Evolutionary conservation across 2,797 vertebrate species (phyloP), one percentile per base, ranked within the genome.

Genomic region (Amphiprion clarkii): DNA sequence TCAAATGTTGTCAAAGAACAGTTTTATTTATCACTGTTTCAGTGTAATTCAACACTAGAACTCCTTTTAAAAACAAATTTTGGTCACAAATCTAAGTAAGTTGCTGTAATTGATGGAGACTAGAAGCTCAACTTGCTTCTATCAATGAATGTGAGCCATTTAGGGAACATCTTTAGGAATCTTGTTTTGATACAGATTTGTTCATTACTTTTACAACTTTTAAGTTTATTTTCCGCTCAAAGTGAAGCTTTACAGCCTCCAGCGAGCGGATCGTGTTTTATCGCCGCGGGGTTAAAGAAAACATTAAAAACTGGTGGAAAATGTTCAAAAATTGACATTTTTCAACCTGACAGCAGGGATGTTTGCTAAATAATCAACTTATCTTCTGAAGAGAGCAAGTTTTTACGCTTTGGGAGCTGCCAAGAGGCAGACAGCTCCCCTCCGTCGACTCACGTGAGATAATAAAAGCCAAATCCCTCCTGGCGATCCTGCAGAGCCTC

Each of bases 401-500:
- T 69, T 67, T 57, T 49, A 44, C 14, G 17, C 62, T 54, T 52
- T n/a, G 17, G 40, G 12, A 61, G 48, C 44, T 16, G 73, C 67
- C 48, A 69, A 11, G 68, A 81, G 49, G 59, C 62, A 5, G 17
- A 42, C 71, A 36, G 66, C 57, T 65, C 76, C 71, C 71, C 59
- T 52, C 17, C 9, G 4, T 58, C 60, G 66, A 74, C 75, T 79
- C 79, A 76, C 27, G 58, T 83, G 76, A 83, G 74, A 83, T 81
- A 86, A 89, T 83, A 88, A 83, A 86, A 59, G 23, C 70, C 1
- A 74, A 75, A 86, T 81, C 77, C 27, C 48, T 9, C 59, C 55
- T 2, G 4, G 5, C 59, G 68, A 39, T 68, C 79, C 76, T 51
- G 62, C 66, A 69, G 57, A 77, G 78, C 67, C 68, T 46, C 25